These are phyloP conservation scores for Sebastes hubbsi DNA, from an alignment of 2,797 vertebrate species.

Conservation along the genomic window DNA sequence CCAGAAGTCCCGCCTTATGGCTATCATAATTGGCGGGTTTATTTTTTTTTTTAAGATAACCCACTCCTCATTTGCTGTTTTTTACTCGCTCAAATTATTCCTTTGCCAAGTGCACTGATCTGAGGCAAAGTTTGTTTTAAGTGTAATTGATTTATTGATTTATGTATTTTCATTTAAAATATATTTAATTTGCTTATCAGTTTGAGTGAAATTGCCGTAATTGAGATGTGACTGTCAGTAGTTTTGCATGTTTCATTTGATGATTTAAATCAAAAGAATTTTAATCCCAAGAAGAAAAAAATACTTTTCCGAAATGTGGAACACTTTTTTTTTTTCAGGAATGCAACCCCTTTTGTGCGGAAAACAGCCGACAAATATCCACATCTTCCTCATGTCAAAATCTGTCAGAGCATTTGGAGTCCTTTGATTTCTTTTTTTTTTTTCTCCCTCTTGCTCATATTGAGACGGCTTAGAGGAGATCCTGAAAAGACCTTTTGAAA, in stretches of 20 bases:
- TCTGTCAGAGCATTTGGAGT: constrained; percentile 75
- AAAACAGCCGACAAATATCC: constrained; percentile 75
- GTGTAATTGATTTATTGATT: constrained; percentile 48
- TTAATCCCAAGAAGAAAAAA: constrained; percentile 9
- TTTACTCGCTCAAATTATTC: neutral
- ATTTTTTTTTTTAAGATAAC: constrained; percentile 61
- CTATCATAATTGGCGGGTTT: constrained; percentile 59
- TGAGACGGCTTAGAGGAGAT: constrained; percentile 79
- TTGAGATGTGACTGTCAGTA: neutral
- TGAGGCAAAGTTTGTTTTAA: constrained; percentile 31
- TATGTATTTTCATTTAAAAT: constrained; percentile 27
- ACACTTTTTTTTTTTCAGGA: constrained; percentile 56
- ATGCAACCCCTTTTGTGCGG: constrained; percentile 65
- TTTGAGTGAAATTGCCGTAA: neutral
- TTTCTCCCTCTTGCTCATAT: constrained; percentile 66
- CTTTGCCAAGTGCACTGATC: constrained; percentile 32
- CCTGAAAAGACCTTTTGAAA: constrained; percentile 87
- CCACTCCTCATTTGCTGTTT: neutral
- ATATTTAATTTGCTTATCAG: constrained; percentile 10
- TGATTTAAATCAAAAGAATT: constrained; percentile 30
- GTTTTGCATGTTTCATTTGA: constrained; percentile 24
- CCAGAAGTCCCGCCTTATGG: constrained; percentile 41
- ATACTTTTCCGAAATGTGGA: constrained; percentile 56
- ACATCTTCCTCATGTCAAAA: constrained; percentile 77
- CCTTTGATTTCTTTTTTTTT: constrained; percentile 77